Evolutionary conservation across 2,113 vertebrate species (phyloP), one percentile per base, ranked within the genome.

Genomic region (Shinisaurus crocodilurus): DNA sequence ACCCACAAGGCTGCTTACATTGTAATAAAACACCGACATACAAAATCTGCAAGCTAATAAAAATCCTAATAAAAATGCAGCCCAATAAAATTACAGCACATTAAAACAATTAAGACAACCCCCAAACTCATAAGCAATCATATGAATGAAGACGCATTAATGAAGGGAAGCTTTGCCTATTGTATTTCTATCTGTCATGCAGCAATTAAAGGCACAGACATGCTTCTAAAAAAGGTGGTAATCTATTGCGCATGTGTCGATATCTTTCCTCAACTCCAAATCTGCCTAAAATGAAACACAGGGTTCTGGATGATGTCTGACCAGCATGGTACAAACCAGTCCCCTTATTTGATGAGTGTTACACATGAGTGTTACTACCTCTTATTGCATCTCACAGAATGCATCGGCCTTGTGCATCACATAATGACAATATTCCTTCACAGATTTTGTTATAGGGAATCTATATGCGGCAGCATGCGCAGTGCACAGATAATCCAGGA

Each of bases 61-160:
- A 83, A 40, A 79, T 48, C 20, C 86, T 63, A 87, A 87, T 87
- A 79, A 79, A 67, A 67, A 85, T 50, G 45, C 32, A 54, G 37
- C n/a, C 77, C 48, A 82, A 54, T 88, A 82, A 82, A 86, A 82
- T 88, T 82, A 82, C 48, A 88, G 25, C 6, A n/a, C 65, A 82
- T 88, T 54, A 50, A 70, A 88, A 70, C 84, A 72, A 86, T 86
- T 86, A 74, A 74, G 32, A 48, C 45, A n/a, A 37, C 43, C 84
- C 65, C 18, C 45, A 32, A n/a, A 85, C 48, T 70, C 79, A 57
- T 40, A 50, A 37, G 87, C 60, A 50, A 48, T 29, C 80, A 10
- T 88, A 54, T 13, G 45, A 50, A 37, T 50, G 48, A 70, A 72
- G n/a, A 72, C 40, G 43, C 87, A 34, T 70, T 72, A 72, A 72